Conservation (phyloP, 2,113 vertebrate genomes). For the Cynocephalus volans region DNA sequence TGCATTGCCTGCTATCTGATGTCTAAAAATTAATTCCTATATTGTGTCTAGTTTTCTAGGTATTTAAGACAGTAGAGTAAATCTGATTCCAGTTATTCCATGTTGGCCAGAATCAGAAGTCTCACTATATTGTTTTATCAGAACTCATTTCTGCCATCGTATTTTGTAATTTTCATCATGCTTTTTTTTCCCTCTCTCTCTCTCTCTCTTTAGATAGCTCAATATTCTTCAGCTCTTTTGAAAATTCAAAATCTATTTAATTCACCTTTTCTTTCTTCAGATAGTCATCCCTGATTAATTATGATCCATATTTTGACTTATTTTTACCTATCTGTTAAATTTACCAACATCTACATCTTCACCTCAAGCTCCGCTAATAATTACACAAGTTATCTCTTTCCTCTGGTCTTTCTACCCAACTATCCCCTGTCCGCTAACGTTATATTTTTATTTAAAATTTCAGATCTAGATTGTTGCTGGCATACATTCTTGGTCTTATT, state of each 20-base stretch:
- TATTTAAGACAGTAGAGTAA: background rate
- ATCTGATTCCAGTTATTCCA: background rate
- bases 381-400: background rate
- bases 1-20: background rate
- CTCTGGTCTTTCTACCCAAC: background rate
- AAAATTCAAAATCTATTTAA: background rate
- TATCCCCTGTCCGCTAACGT: accelerated
- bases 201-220: background rate
- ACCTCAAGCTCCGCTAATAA: background rate
- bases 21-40: background rate
- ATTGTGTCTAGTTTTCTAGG: background rate
- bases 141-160: background rate
- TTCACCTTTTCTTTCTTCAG: background rate
- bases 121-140: background rate
- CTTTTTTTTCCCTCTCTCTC: background rate
- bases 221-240: background rate
- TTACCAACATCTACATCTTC: background rate
- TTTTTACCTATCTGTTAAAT: background rate
- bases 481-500: background rate
- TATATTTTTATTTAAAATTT: background rate
- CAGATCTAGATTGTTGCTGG: background rate
- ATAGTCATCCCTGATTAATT: background rate
- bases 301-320: background rate
- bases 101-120: background rate
- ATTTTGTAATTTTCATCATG: background rate